phyloP scores from a whole-genome alignment of 2,797 vertebrate genomes.

The Pygocentrus nattereri region DNA sequence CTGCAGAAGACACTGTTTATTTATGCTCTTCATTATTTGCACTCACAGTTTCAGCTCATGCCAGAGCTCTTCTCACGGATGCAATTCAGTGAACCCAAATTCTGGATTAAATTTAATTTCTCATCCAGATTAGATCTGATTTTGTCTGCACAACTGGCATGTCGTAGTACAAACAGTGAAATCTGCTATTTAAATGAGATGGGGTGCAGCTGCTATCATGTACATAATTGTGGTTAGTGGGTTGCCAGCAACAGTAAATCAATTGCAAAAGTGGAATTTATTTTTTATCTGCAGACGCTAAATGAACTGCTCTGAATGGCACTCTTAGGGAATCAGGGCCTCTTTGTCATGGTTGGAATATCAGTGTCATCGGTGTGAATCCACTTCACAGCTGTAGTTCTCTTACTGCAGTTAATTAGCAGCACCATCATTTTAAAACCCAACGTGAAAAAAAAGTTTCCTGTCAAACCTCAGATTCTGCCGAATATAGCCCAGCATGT shows the following conservation, averaged over 20 bases:
- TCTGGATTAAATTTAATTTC: background rate
- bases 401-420: conserved; percentile 25
- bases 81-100: background rate
- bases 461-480: conserved; percentile 12
- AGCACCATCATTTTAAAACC: background rate
- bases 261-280: conserved; percentile 6
- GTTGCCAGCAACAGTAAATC: conserved; percentile 23
- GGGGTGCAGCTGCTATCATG: background rate
- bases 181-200: conserved; percentile 4
- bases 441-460: conserved; percentile 1
- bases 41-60: background rate
- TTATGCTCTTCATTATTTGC: conserved; percentile 6
- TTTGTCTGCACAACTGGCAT: background rate
- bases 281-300: background rate
- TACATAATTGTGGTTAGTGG: conserved; percentile 20
- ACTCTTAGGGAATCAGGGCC: background rate
- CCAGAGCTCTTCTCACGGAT: background rate
- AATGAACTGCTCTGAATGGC: conserved; percentile 25
- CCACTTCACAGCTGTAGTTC: conserved; percentile 28
- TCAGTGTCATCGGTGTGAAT: conserved; percentile 7
- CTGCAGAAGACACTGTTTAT: background rate
- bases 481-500: conserved; percentile 34
- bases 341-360: background rate
- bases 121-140: conserved; percentile 20
- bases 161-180: background rate